Evolutionary conservation across 2,113 vertebrate species (phyloP).

Genomic region (Oreochromis aureus): DNA sequence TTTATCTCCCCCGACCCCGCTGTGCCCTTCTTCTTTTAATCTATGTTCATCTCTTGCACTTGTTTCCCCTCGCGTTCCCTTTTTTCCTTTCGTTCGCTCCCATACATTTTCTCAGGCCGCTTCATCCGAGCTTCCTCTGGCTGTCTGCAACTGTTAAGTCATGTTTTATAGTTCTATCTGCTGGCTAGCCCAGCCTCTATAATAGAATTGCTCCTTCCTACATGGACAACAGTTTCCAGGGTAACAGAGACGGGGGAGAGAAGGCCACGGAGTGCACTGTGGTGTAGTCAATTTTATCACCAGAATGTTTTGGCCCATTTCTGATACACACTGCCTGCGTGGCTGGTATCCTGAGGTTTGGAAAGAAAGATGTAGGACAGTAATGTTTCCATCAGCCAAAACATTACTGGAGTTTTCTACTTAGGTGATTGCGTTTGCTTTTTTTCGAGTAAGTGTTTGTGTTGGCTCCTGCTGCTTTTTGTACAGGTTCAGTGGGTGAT

Average conservation of each 20-base stretch:
- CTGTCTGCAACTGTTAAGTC: constrained; percentile 53
- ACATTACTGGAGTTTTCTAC: constrained; percentile 4
- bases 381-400: constrained; percentile 12
- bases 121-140: constrained; percentile 7
- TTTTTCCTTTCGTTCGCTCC: neutral
- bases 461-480: neutral
- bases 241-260: constrained; percentile 66
- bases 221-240: constrained; percentile 76
- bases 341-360: constrained; percentile 22
- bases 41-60: constrained; percentile 14
- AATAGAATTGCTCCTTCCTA: constrained; percentile 72
- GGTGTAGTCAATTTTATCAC: constrained; percentile 64
- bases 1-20: neutral
- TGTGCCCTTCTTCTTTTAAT: constrained; percentile 9
- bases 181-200: constrained; percentile 40
- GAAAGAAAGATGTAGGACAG: constrained; percentile 19
- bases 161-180: constrained; percentile 67
- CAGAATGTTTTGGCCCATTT: constrained; percentile 60
- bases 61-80: neutral
- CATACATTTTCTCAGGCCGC: neutral
- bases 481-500: constrained; percentile 35
- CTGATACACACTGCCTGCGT: constrained; percentile 27
- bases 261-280: constrained; percentile 39
- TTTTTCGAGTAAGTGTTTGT: neutral
- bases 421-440: constrained; percentile 13